Evolutionary conservation across 2,888 invertebrate species (phyloP), one percentile per base, ranked within the genome.

Genomic region (Kuschelorhynchus macadamiae): DNA sequence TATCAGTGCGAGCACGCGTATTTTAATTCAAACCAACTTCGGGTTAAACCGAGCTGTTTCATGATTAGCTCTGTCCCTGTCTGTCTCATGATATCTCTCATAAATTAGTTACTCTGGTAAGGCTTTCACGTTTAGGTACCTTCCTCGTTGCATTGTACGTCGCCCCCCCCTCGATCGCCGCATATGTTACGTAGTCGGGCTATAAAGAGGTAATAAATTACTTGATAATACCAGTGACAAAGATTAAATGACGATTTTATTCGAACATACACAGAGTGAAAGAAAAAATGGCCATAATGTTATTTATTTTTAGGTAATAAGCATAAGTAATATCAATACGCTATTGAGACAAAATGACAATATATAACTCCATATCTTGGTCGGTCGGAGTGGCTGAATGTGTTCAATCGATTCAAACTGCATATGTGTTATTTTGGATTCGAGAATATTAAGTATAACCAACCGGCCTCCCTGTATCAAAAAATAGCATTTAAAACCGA

Each of bases 1-100:
- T 55, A 55, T 55, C 39, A 53, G 25, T 9, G n/a, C 42, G 55
- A 55, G 42, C 60, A 50, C 30, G 50, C 49, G 60, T 60, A 42
- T 7, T 36, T 41, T 42, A 7, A 21, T 59, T 47, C 11, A 5
- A 20, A n/a, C 25, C n/a, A 41, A 2, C 12, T 57, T 16, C 5
- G 14, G 18, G 8, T 17, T 9, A 12, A 33, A 12, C 17, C 12
- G n/a, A 30, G n/a, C 12, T 32, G 20, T 9, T 47, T 5, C 9
- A 2, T 8, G 30, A 57, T 11, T 36, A 7, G 3, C 1, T 18
- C 9, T 36, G 0, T 57, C 56, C 14, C 41, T 32, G 16, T 57
- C 20, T 32, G 0, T 5, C 25, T 25, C 25, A 25, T 7, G 7
- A 7, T n/a, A n/a, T n/a, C n/a, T n/a, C n/a, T n/a, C n/a, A n/a